Conservation (phyloP, 2,888 invertebrate species). For the Pilophorus perplexus region DNA sequence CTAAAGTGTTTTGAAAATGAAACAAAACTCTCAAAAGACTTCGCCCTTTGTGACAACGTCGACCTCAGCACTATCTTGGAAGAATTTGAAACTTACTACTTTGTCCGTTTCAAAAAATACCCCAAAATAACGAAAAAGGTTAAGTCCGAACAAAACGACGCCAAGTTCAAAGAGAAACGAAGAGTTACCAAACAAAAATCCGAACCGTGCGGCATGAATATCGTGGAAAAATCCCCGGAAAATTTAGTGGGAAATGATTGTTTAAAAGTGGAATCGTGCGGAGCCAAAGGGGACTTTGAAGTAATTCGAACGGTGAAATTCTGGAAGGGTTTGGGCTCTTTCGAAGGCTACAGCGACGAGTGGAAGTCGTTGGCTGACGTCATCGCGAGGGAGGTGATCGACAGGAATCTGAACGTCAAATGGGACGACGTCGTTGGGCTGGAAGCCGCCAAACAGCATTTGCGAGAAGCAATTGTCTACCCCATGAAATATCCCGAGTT, state of each 20-base stretch:
- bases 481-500: constrained; percentile 71
- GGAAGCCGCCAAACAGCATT: constrained; percentile 66
- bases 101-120: constrained; percentile 79
- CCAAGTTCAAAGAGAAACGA: constrained; percentile 17
- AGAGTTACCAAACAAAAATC: constrained; percentile 42
- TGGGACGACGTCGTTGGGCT: constrained; percentile 84
- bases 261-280: constrained; percentile 10
- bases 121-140: constrained; percentile 64
- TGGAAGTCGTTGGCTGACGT: constrained; percentile 65
- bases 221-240: no score
- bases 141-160: constrained; percentile 7
- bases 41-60: constrained; percentile 84
- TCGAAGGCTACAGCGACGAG: constrained; percentile 53
- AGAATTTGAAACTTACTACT: constrained; percentile 85
- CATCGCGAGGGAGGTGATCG: constrained; percentile 60
- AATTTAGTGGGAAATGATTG: constrained; percentile 7
- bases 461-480: constrained; percentile 85
- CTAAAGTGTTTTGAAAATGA: constrained; percentile 68
- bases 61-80: constrained; percentile 83
- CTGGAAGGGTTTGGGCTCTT: constrained; percentile 51
- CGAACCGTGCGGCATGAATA: not conserved
- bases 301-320: constrained; percentile 37
- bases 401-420: constrained; percentile 63
- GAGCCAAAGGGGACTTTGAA: not conserved
- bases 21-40: constrained; percentile 67